phyloP scores from a whole-genome alignment of 2,888 invertebrate genomes.

The Plusia festucae region DNA sequence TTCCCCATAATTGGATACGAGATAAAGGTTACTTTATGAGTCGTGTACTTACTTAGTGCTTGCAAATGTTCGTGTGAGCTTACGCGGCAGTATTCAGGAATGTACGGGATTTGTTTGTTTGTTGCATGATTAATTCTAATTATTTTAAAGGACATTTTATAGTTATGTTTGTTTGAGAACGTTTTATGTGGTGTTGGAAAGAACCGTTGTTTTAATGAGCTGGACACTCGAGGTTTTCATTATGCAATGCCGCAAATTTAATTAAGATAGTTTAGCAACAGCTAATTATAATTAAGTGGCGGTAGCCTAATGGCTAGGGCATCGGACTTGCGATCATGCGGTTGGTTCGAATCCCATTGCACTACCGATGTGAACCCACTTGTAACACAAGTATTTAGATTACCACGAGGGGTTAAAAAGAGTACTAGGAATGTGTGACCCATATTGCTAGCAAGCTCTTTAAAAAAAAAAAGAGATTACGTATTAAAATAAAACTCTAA shows the following conservation, averaged over 20 bases:
- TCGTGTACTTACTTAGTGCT: conserved; percentile 17
- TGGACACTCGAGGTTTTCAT: not conserved
- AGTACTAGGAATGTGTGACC: too few species aligned
- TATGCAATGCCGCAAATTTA: too few species aligned
- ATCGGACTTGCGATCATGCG: not conserved
- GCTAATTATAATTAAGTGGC: too few species aligned
- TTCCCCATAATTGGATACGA: conserved; percentile 49
- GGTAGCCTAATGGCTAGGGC: too few species aligned
- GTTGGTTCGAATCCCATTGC: too few species aligned
- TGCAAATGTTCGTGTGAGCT: conserved; percentile 11
- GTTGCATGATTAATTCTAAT: not conserved
- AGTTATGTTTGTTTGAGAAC: not conserved
- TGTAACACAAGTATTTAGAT: too few species aligned
- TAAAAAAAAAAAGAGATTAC: too few species aligned
- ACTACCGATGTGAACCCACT: too few species aligned
- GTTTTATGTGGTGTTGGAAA: not conserved
- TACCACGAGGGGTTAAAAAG: too few species aligned
- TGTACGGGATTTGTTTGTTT: not conserved
- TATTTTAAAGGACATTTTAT: not conserved
- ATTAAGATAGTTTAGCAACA: not conserved
- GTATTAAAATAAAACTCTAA: too few species aligned
- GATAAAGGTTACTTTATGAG: conserved; percentile 55
- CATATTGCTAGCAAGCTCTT: too few species aligned
- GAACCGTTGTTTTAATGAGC: not conserved
- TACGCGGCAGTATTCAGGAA: not conserved